Base-by-base conservation (phyloP, 2,797 vertebrate species). In the Sebastes iracundus region DNA sequence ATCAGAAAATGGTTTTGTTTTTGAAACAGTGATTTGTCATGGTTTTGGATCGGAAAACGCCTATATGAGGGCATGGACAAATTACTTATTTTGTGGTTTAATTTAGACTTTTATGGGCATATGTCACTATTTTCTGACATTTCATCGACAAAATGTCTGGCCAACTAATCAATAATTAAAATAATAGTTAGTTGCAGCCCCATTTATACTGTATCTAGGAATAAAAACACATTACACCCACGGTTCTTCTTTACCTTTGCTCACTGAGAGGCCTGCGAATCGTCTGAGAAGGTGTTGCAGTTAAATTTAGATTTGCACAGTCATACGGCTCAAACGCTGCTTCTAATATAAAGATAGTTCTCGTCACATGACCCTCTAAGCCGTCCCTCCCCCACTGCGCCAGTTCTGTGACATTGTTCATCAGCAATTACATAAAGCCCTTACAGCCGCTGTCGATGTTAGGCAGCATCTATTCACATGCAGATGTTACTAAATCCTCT, bases 401-500 rank as follows among this genome's bases (percentile, higher is more conserved):
- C 67, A 20, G 20, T 71, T 83, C 73, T 68, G 66, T 80, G 73
- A 93, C 85, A 88, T 90, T 94, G 92, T 96, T 95, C 94, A 92
- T 94, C 93, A 90, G 90, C 89, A 96, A 95, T 96, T 95, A 94
- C 92, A 87, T 89, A 86, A 93, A 95, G 91, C 94, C 94, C 92
- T 94, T 69, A 75, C 85, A 91, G 93, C 93, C 72, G 79, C 73
- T 70, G 89, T 93, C 77, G 66, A 92, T 93, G 94, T 96, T 91
- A 93, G 92, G 90, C 90, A 91, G 88, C 84, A 76, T 92, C 85
- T 80, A 97, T 98, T 99, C 97, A 97, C 95, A 98, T 97, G 97
- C 97, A 98, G 97, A 98, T 98, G 93, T 90, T 94, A 84, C 89
- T 95, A 96, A 97, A 97, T 97, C 97, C 96, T 95, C 90, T 92